Evolutionary conservation across 2,888 invertebrate genomes (phyloP).

Genomic region (Lymantria monacha): DNA sequence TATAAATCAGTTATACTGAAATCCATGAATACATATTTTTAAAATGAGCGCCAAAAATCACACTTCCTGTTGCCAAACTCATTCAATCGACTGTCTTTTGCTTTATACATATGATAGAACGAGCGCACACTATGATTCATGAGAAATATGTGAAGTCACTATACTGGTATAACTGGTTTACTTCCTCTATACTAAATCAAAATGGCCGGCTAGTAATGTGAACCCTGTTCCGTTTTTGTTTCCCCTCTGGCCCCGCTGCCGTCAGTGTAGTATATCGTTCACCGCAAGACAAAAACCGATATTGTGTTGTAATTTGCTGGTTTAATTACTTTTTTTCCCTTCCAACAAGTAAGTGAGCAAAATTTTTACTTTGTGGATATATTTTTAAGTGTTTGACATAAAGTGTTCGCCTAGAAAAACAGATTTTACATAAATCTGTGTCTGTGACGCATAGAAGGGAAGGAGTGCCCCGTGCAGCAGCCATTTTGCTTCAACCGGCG

Average conservation of each 20-base stretch:
- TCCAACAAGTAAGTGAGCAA: constrained; percentile 79
- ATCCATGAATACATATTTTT: constrained; percentile 7
- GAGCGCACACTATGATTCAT: constrained; percentile 16
- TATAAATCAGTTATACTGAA: background rate
- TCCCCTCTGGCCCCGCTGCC: constrained; percentile 81
- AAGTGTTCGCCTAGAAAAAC: constrained; percentile 52
- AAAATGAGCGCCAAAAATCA: constrained; percentile 25
- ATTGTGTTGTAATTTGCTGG: constrained; percentile 80
- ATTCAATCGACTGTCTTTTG: constrained; percentile 8
- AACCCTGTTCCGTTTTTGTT: constrained; percentile 82
- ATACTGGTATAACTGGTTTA: constrained; percentile 18
- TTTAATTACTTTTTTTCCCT: constrained; percentile 79
- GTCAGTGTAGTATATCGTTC: constrained; percentile 82
- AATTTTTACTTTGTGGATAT: constrained; percentile 60
- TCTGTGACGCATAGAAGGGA: constrained; percentile 84
- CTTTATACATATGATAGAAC: constrained; percentile 3
- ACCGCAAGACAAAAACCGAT: constrained; percentile 80
- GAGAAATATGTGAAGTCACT: constrained; percentile 5
- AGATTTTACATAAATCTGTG: constrained; percentile 58
- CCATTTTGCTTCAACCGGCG: constrained; percentile 82
- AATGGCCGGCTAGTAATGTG: constrained; percentile 68
- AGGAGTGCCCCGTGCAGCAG: constrained; percentile 83
- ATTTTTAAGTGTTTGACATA: constrained; percentile 47
- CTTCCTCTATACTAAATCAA: constrained; percentile 44
- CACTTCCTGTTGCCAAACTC: constrained; percentile 29